Percentiles rank a stretch among this genome's conserved stretches.
These are phyloP conservation scores for Meles meles DNA, from an alignment of 2,113 vertebrate species.

Conservation along the genomic window DNA sequence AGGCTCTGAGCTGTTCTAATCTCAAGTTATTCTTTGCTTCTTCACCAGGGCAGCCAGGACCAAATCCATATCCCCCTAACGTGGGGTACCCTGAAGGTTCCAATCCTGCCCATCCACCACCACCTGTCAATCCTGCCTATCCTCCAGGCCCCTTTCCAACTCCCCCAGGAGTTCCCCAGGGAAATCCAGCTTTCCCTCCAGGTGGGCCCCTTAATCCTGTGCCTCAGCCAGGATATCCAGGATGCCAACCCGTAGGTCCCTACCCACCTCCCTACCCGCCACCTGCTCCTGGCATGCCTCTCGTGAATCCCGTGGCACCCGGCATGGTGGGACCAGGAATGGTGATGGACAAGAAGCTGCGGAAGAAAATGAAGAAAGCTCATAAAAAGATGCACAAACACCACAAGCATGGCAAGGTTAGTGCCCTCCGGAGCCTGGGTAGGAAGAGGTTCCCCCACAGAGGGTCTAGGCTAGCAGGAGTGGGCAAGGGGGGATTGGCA, in stretches of 20 bases:
- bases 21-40: constrained; percentile 43
- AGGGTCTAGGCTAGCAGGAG: background rate
- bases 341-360: constrained; percentile 86
- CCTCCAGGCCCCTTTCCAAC: constrained; percentile 73
- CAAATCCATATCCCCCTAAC: constrained; percentile 62
- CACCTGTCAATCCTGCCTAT: constrained; percentile 63
- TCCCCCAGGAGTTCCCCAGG: constrained; percentile 47
- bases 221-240: constrained; percentile 68
- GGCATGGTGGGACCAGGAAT: constrained; percentile 76
- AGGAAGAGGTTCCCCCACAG: background rate
- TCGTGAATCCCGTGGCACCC: constrained; percentile 72
- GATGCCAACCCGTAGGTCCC: constrained; percentile 70
- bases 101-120: constrained; percentile 76
- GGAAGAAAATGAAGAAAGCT: constrained; percentile 88
- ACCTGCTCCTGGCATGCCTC: constrained; percentile 74
- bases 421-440: constrained; percentile 39
- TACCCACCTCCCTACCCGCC: constrained; percentile 74
- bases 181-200: constrained; percentile 73
- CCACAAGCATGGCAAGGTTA: constrained; percentile 84
- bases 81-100: constrained; percentile 71
- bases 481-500: background rate
- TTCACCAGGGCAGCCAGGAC: constrained; percentile 70
- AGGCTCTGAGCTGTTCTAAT: constrained; percentile 32
- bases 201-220: constrained; percentile 54
- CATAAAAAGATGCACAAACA: constrained; percentile 82